phyloP scores from a whole-genome alignment of 2,888 invertebrate species.

The Ditylenchus weischeri region DNA sequence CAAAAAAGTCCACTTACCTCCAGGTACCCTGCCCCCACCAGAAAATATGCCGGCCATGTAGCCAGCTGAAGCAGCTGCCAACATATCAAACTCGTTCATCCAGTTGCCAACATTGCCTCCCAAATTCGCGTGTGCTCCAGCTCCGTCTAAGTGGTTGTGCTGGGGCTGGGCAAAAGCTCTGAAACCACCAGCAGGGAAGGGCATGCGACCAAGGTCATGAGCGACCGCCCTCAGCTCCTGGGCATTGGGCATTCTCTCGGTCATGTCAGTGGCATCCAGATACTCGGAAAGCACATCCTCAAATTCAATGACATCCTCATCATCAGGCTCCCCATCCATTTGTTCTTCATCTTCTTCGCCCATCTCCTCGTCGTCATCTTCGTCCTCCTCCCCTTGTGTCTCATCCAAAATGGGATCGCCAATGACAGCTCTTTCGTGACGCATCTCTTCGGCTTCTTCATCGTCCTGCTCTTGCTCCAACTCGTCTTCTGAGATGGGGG shows the following conservation, averaged over 20 bases:
- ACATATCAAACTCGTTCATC: slow-evolving; percentile 17
- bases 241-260: background rate
- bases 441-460: slow-evolving; percentile 4
- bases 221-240: slow-evolving; percentile 5
- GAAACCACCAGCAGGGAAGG: background rate
- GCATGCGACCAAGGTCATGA: background rate
- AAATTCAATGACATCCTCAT: slow-evolving; percentile 31
- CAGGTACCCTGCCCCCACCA: slow-evolving; percentile 18
- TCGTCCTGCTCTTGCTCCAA: slow-evolving; percentile 10
- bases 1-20: background rate
- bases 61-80: slow-evolving; percentile 17
- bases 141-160: background rate
- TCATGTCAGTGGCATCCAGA: slow-evolving; percentile 2
- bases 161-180: background rate
- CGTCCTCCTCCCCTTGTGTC: slow-evolving; percentile 21
- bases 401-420: slow-evolving; percentile 9
- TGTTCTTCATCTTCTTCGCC: slow-evolving; percentile 6
- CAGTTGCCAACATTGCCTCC: background rate
- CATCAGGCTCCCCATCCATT: slow-evolving; percentile 37
- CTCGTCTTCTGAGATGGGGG: slow-evolving; percentile 26
- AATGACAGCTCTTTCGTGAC: background rate
- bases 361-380: slow-evolving; percentile 36
- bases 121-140: background rate
- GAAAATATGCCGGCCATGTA: slow-evolving; percentile 13
- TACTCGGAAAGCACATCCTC: slow-evolving; percentile 15